Conservation (phyloP, 1,140 invertebrate genomes). For the Frieseomelitta varia region DNA sequence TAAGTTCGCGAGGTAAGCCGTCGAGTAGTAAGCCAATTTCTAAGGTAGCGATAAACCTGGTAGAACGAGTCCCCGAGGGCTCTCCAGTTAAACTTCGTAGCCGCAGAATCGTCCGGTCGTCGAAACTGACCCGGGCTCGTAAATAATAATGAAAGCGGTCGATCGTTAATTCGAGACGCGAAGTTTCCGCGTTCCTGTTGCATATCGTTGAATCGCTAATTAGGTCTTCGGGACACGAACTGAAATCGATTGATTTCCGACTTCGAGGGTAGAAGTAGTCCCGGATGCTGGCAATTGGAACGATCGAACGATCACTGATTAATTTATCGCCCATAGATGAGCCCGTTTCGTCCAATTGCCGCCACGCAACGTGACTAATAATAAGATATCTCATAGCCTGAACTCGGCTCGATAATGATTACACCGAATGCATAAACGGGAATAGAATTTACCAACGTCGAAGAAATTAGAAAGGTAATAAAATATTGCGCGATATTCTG, state of each 20-base stretch:
- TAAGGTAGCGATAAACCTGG: not conserved
- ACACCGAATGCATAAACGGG: not conserved
- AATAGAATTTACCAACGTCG: not conserved
- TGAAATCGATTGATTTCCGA: conserved; percentile 48
- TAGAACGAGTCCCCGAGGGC: not conserved
- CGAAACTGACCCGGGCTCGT: not conserved
- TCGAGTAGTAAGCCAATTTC: conserved; percentile 27
- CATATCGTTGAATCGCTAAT: conserved; percentile 43
- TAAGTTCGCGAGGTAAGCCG: not conserved
- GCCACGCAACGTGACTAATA: not conserved
- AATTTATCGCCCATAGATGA: conserved; percentile 35
- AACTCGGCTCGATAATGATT: not conserved
- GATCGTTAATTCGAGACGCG: conserved; percentile 27
- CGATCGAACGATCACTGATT: conserved; percentile 40
- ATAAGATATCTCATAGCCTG: not conserved
- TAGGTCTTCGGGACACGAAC: conserved; percentile 26
- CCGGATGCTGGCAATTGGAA: conserved; percentile 29
- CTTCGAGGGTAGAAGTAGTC: not conserved
- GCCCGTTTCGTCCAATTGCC: conserved; percentile 15
- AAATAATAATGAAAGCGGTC: conserved; percentile 41
- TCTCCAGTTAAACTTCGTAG: not conserved
- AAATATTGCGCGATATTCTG: not conserved
- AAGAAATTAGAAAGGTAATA: not conserved
- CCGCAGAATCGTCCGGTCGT: not conserved
- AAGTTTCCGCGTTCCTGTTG: conserved; percentile 30